Conservation (phyloP, 2,888 invertebrate species). For the Argynnis bischoffii region DNA sequence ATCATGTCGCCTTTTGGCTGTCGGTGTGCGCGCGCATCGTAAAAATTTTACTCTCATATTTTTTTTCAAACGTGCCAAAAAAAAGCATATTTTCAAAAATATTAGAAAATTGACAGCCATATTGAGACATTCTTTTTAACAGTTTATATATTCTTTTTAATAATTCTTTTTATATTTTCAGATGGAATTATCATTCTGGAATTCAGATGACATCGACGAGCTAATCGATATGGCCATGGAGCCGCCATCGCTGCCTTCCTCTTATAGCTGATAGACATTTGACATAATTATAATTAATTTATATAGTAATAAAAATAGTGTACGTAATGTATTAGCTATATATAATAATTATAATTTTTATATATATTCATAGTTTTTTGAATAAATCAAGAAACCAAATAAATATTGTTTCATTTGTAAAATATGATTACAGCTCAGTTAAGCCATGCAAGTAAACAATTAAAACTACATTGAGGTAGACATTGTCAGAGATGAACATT, state of each 20-base stretch:
- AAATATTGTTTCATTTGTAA: not conserved
- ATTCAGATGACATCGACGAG: conserved; percentile 74
- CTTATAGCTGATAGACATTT: conserved; percentile 42
- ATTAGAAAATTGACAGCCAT: too few species aligned
- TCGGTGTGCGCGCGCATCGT: too few species aligned
- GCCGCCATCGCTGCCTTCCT: conserved; percentile 56
- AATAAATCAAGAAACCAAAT: conserved; percentile 39
- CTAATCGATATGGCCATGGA: conserved; percentile 76
- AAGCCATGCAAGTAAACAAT: too few species aligned
- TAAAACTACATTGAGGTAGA: not conserved
- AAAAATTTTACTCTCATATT: too few species aligned
- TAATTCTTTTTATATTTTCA: conserved; percentile 46
- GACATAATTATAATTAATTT: conserved; percentile 27
- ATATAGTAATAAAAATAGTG: conserved; percentile 28
- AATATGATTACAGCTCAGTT: too few species aligned
- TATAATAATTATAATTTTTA: conserved; percentile 46
- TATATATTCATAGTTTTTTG: conserved; percentile 40
- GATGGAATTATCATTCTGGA: conserved; percentile 77
- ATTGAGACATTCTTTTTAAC: too few species aligned
- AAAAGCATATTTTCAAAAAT: too few species aligned
- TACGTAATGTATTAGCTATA: conserved; percentile 37
- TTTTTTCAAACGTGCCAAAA: too few species aligned
- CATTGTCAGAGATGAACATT: too few species aligned
- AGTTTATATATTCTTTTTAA: not conserved
- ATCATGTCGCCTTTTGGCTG: too few species aligned